Conservation (phyloP, 2,113 vertebrate species). For the Lynx canadensis region DNA sequence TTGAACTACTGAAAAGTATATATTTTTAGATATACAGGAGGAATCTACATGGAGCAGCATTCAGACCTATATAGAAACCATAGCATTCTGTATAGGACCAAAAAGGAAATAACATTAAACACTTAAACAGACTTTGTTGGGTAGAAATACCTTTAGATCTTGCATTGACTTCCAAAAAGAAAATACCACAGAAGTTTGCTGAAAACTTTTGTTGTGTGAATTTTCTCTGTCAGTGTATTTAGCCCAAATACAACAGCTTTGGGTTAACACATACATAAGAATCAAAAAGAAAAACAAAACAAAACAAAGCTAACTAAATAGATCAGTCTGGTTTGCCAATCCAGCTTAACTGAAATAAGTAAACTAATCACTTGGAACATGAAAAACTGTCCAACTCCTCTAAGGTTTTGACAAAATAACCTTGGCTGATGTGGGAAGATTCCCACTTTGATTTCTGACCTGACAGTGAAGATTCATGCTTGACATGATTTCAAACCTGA, state of each 20-base stretch:
- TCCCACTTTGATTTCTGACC: slow-evolving; percentile 79
- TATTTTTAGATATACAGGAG: slow-evolving; percentile 84
- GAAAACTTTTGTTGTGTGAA: slow-evolving; percentile 80
- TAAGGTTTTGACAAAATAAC: slow-evolving; percentile 77
- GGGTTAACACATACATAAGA: slow-evolving; percentile 75
- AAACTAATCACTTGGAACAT: slow-evolving; percentile 71
- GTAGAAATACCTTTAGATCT: slow-evolving; percentile 83
- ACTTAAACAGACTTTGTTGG: slow-evolving; percentile 86
- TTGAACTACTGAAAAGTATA: slow-evolving; percentile 84
- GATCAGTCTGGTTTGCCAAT: slow-evolving; percentile 66
- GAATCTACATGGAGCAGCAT: slow-evolving; percentile 83
- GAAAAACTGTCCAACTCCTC: slow-evolving; percentile 78
- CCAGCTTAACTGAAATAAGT: slow-evolving; percentile 68
- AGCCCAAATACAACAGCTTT: slow-evolving; percentile 72
- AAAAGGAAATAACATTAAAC: slow-evolving; percentile 81
- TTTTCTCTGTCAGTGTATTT: slow-evolving; percentile 76
- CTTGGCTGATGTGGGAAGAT: slow-evolving; percentile 75
- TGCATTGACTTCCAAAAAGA: slow-evolving; percentile 79
- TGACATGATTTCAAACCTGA: slow-evolving; percentile 80
- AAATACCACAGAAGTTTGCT: slow-evolving; percentile 79
- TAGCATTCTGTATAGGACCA: slow-evolving; percentile 82
- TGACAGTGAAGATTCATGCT: slow-evolving; percentile 79
- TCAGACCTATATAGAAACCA: slow-evolving; percentile 82
- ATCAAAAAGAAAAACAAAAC: slow-evolving; percentile 61
- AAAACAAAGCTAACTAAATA: slow-evolving; percentile 65